Evolutionary conservation across 2,797 vertebrate species (phyloP), one percentile per base, ranked within the genome.

Genomic region (Cyprinella venusta): DNA sequence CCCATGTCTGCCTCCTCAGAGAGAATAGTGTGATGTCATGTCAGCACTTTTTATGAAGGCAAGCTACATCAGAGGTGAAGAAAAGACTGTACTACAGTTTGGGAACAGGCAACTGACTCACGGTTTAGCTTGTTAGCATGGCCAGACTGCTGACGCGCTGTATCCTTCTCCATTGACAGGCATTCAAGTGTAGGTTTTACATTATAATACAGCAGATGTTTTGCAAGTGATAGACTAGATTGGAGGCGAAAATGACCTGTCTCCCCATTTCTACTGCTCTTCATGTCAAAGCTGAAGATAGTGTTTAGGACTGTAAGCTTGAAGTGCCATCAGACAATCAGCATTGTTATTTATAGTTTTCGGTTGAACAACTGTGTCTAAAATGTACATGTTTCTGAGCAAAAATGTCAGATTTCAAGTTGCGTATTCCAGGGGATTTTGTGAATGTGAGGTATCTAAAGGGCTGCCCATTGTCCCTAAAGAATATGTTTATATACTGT

Each of bases 1-100:
- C 75, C 36, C 8, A 16, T 45, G 74, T 76, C 38, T 76, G 38
- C 38, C 38, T 76, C 56, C 54, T 63, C n/a, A 19, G 38, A 76
- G 15, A 15, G n/a, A 76, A 76, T 36, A 36, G 45, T 52, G 45
- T 67, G 45, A 79, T 38, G 63, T 67, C 63, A 79, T 38, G 63
- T 67, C 63, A 79, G 26, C 72, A 24, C 52, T 40, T 76, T 54
- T 40, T 24, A 26, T 40, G 36, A 6, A 76, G 2, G 33, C 9
- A 45, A 77, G 56, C 56, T 45, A 30, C 24, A 18, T 30, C 40
- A 77, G 56, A 26, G 56, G 56, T 12, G 56, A 45, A 30, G 40
- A 63, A 63, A 63, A 63, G n/a, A 56, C 33, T 54, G 26, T 8
- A 67, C 48, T 38, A 68, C 30, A 54, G 48, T 54, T 79, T 79